phyloP scores from a whole-genome alignment of 2,113 vertebrate species.

The Pungitius pungitius region DNA sequence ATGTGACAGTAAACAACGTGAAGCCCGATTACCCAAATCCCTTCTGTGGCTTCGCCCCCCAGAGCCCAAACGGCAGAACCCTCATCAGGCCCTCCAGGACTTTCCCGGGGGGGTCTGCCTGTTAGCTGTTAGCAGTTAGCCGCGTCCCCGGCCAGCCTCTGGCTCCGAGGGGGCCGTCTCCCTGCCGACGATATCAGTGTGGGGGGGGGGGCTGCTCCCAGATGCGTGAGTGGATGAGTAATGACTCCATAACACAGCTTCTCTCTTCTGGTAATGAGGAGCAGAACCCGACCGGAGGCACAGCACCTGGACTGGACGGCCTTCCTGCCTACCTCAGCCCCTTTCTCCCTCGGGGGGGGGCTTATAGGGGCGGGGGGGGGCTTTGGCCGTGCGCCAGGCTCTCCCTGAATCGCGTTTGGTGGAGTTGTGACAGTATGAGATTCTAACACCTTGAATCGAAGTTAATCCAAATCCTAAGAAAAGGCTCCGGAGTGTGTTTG shows the following conservation, averaged over 20 bases:
- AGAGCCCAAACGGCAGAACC: slow-evolving; percentile 47
- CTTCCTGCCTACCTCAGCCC: slow-evolving; percentile 61
- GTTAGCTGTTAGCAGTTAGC: slow-evolving; percentile 71
- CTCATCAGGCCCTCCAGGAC: slow-evolving; percentile 70
- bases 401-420: slow-evolving; percentile 55
- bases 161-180: slow-evolving; percentile 71
- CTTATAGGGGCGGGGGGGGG: no score
- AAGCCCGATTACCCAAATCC: not conserved
- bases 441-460: slow-evolving; percentile 39
- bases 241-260: slow-evolving; percentile 67
- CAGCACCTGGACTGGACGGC: slow-evolving; percentile 73
- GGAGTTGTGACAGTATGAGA: slow-evolving; percentile 60
- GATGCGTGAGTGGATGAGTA: slow-evolving; percentile 75
- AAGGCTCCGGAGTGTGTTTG: not conserved
- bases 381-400: slow-evolving; percentile 56
- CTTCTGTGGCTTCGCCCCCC: not conserved
- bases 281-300: slow-evolving; percentile 75
- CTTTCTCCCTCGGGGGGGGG: slow-evolving; percentile 58
- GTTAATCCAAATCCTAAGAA: slow-evolving; percentile 23
- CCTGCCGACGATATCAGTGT: slow-evolving; percentile 51
- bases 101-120: slow-evolving; percentile 62
- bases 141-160: slow-evolving; percentile 70
- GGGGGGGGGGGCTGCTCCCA: slow-evolving; percentile 67
- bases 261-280: slow-evolving; percentile 76
- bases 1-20: not conserved